These are phyloP conservation scores for Lathronympha strigana DNA, from an alignment of 2,888 invertebrate species.

Conservation along the genomic window DNA sequence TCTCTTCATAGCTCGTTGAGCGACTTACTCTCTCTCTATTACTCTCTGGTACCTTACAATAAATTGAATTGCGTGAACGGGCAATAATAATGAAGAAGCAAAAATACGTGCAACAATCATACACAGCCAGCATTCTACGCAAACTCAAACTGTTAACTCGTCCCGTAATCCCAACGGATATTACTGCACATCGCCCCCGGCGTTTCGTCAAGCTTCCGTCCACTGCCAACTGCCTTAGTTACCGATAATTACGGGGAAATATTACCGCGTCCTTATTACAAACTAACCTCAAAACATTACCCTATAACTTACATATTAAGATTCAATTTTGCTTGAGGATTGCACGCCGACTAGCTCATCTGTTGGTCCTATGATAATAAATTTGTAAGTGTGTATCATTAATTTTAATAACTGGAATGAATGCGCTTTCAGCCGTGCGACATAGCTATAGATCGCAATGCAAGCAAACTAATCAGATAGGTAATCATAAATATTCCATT, in stretches of 20 bases:
- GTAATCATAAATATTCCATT: slow-evolving; percentile 4
- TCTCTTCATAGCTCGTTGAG: too few species aligned
- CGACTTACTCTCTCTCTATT: too few species aligned
- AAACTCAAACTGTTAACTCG: not conserved
- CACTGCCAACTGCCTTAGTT: slow-evolving; percentile 27
- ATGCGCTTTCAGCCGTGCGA: slow-evolving; percentile 21
- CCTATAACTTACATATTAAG: slow-evolving; percentile 4
- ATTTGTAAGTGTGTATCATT: slow-evolving; percentile 25
- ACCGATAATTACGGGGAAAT: slow-evolving; percentile 35
- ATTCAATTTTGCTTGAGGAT: not conserved
- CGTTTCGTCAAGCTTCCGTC: slow-evolving; percentile 28
- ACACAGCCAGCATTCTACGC: not conserved
- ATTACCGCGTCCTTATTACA: slow-evolving; percentile 28
- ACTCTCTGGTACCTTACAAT: too few species aligned
- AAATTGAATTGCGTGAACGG: not conserved
- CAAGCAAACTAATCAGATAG: slow-evolving; percentile 8
- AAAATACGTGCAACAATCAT: not conserved
- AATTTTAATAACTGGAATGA: slow-evolving; percentile 23
- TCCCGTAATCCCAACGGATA: slow-evolving; percentile 16
- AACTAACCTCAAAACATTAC: slow-evolving; percentile 3
- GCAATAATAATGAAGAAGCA: slow-evolving; percentile 1
- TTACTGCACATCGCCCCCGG: slow-evolving; percentile 18
- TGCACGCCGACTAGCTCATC: slow-evolving; percentile 18
- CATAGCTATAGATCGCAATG: slow-evolving; percentile 14
- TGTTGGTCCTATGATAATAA: slow-evolving; percentile 20